A percentile compares a stretch with the other conserved stretches of the same genome.
Conservation (phyloP, 1,140 invertebrate species). For the Camponotus pennsylvanicus region DNA sequence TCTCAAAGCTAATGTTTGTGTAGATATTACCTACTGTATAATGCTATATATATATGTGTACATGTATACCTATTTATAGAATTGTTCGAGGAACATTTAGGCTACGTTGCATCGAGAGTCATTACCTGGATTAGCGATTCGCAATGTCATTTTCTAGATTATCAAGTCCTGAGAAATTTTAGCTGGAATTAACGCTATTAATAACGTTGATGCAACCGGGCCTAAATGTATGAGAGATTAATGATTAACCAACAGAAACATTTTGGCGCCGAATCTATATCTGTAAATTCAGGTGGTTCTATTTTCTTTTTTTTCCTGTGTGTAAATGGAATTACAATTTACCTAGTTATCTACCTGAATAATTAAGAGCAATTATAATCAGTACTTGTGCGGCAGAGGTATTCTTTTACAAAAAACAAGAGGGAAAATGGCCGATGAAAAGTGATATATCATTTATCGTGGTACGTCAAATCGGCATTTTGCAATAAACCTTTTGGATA, state of each 20-base stretch:
- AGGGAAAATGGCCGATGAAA: not conserved
- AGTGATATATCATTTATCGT: slow-evolving; percentile 10
- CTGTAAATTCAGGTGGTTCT: slow-evolving; percentile 24
- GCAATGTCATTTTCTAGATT: not conserved
- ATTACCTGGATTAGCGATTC: slow-evolving; percentile 11
- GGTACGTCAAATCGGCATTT: slow-evolving; percentile 26
- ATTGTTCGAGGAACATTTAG: slow-evolving; percentile 33
- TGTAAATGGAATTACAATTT: slow-evolving; percentile 46
- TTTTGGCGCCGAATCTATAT: slow-evolving; percentile 34
- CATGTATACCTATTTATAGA: slow-evolving; percentile 37
- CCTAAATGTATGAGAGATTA: slow-evolving; percentile 26
- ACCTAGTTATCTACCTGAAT: slow-evolving; percentile 46
- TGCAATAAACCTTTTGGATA: slow-evolving; percentile 30
- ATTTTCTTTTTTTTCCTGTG: slow-evolving; percentile 27
- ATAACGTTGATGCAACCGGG: slow-evolving; percentile 21
- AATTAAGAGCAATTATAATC: slow-evolving; percentile 38
- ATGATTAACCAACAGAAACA: slow-evolving; percentile 7
- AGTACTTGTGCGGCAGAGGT: slow-evolving; percentile 24
- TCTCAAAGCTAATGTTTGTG: slow-evolving; percentile 18
- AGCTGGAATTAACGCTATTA: not conserved
- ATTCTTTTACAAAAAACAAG: slow-evolving; percentile 26
- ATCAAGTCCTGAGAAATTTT: not conserved
- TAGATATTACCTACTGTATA: slow-evolving; percentile 43
- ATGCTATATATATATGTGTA: slow-evolving; percentile 10
- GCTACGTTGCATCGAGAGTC: slow-evolving; percentile 30